Base-by-base conservation (phyloP, 2,797 vertebrate genomes). In the Ctenopoma kingsleyae region DNA sequence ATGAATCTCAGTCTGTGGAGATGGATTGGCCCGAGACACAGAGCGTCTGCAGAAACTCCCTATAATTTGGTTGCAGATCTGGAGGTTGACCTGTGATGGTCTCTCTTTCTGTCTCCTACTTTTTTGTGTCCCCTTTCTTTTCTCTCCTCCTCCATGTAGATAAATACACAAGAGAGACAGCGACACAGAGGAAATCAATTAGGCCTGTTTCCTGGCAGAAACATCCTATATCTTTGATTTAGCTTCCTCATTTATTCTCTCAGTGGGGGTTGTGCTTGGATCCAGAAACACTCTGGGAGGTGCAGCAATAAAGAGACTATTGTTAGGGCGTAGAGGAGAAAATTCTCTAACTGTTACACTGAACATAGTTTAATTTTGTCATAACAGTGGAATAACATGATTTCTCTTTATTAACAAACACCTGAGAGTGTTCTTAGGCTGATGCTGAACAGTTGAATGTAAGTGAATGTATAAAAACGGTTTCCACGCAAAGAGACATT, bases 141-240 rank as follows among this genome's bases (percentile, higher is more conserved):
- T 48, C 58, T 78, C 49, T 20, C 23, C 48, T 68, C 35, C 51
- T 67, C 47, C 43, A 23, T 72, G 63, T n/a, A 70, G 66, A 75
- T 59, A 74, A 77, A 78, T 71, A 62, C 59, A 64, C 49, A 27
- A 36, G 49, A 78, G 71, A 76, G 71, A 81, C 57, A 78, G 59
- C 83, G 78, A 65, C 85, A 83, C 81, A 87, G 79, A 88, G 87
- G 85, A 92, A 91, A 91, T 92, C 86, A 89, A 86, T 92, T 89
- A 88, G 67, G 49, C 66, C 69, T 43, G 51, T 83, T 82, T 82
- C 74, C 75, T 67, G 68, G 55, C 71, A 86, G 71, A 86, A 76
- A 73, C 58, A 58, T 67, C 74, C 49, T 63, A 78, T 73, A 71
- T 66, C 72, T 84, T 80, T 89, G 82, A 86, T 78, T 83, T 77